Percentiles rank a stretch among this genome's conserved stretches.
These are phyloP conservation scores for Pseudochirops cupreus DNA, from an alignment of 2,797 vertebrate genomes.

Conservation along the genomic window DNA sequence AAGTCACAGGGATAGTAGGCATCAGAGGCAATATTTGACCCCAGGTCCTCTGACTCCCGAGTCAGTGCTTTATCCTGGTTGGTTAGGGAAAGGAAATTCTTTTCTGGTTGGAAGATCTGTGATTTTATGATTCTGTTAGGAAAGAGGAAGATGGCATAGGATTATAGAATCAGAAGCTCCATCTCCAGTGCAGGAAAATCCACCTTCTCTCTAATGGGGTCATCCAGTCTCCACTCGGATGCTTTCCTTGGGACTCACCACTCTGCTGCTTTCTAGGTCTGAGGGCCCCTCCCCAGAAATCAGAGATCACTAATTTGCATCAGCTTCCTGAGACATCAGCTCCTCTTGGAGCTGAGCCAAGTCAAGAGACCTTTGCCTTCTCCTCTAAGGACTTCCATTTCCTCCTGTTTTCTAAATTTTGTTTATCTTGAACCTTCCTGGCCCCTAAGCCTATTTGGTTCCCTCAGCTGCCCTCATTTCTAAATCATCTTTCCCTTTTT, in stretches of 20 bases:
- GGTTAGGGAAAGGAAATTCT: background rate
- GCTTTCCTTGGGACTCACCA: background rate
- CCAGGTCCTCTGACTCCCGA: background rate
- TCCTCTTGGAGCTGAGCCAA: background rate
- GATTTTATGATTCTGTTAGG: background rate
- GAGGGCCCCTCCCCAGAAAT: background rate
- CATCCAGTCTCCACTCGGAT: background rate
- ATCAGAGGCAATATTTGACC: background rate
- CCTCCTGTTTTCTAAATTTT: background rate
- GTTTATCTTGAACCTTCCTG: background rate
- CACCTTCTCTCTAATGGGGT: background rate
- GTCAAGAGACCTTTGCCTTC: background rate
- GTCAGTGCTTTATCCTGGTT: background rate
- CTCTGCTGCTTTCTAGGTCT: background rate
- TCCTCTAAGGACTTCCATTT: background rate
- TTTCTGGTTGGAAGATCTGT: background rate
- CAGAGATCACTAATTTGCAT: background rate
- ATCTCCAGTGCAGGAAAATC: background rate
- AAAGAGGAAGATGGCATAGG: background rate
- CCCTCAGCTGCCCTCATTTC: background rate
- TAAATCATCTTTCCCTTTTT: background rate
- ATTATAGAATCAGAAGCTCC: background rate
- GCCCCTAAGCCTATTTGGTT: background rate
- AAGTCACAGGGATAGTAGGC: background rate
- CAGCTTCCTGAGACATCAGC: background rate